A percentile compares a stretch with the other conserved stretches of the same genome.
phyloP scores from a whole-genome alignment of 2,113 vertebrate genomes.

The Cinclus cinclus region DNA sequence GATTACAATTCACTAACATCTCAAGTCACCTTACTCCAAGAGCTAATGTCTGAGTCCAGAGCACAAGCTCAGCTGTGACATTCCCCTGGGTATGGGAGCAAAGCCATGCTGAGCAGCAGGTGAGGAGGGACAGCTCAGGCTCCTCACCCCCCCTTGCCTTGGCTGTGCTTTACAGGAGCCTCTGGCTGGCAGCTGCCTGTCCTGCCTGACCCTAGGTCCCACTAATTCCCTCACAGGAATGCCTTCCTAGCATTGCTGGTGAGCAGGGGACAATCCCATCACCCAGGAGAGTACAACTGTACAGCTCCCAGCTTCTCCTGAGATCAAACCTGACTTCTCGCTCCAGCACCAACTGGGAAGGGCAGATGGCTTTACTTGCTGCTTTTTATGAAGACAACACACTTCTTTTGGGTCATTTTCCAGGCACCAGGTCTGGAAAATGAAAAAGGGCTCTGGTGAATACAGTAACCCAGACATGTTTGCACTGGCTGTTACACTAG shows the following conservation, averaged over 20 bases:
- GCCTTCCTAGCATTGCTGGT: neutral
- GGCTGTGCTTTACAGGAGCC: neutral
- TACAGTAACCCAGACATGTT: slow-evolving; percentile 53
- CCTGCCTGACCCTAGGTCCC: neutral
- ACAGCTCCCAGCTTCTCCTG: neutral
- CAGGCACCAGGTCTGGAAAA: slow-evolving; percentile 49
- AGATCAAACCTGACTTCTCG: neutral
- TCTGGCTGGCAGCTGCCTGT: neutral
- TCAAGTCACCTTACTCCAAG: neutral
- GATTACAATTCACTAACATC: neutral
- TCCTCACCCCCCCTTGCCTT: neutral
- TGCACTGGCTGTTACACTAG: slow-evolving; percentile 65
- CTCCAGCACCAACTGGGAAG: neutral
- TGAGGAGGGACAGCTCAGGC: neutral
- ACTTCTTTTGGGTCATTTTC: slow-evolving; percentile 54
- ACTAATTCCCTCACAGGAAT: neutral
- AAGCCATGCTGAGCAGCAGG: neutral
- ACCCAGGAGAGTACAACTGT: neutral
- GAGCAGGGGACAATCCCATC: neutral
- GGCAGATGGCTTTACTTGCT: slow-evolving; percentile 16
- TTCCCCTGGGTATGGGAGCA: neutral
- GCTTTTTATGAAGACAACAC: slow-evolving; percentile 37
- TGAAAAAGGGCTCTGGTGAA: slow-evolving; percentile 43
- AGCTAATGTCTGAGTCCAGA: neutral
- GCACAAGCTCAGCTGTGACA: neutral